Conservation (phyloP, 2,797 vertebrate species). For the Rhincodon typus region DNA sequence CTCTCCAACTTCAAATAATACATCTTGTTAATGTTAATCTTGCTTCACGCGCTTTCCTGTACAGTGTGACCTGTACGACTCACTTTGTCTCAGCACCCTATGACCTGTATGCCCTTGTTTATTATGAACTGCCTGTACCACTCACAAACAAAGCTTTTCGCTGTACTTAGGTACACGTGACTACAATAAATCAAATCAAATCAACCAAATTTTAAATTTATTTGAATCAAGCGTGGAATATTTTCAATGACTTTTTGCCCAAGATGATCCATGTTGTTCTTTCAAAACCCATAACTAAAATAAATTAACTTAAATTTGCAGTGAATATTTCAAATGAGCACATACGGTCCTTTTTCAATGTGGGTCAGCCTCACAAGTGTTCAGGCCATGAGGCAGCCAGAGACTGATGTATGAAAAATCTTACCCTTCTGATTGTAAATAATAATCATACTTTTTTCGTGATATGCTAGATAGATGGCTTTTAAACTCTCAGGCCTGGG, state of each 20-base stretch:
- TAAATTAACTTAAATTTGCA: not conserved
- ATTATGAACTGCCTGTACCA: too few relatives aligned
- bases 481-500: not conserved
- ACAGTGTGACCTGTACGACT: too few relatives aligned
- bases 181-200: too few relatives aligned
- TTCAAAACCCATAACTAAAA: not conserved
- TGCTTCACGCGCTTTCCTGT: too few relatives aligned
- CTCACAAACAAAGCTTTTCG: too few relatives aligned
- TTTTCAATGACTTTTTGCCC: not conserved
- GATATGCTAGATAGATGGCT: not conserved
- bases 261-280: not conserved
- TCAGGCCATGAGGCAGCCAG: not conserved
- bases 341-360: not conserved
- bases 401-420: not conserved
- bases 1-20: too few relatives aligned
- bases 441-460: not conserved
- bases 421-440: not conserved
- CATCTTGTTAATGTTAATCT: too few relatives aligned
- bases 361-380: not conserved
- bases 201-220: not conserved
- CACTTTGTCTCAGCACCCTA: too few relatives aligned
- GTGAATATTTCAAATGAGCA: not conserved
- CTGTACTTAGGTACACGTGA: too few relatives aligned
- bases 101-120: too few relatives aligned
- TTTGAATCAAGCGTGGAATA: not conserved